These are phyloP conservation scores for Piscicola geometra DNA, from an alignment of 2,888 invertebrate genomes.

Conservation along the genomic window DNA sequence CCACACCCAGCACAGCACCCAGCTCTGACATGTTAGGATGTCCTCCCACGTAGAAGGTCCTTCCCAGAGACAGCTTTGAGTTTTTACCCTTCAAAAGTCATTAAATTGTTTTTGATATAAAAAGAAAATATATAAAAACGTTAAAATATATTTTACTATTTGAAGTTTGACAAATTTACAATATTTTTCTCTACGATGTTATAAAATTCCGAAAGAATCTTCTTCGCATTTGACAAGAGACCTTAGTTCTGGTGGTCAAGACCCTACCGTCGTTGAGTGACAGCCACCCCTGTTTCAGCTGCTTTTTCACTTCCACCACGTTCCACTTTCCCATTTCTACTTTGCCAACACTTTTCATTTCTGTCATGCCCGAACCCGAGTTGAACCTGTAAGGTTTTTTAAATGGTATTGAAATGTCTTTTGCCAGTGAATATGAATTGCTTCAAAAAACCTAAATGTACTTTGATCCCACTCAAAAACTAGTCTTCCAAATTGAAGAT, in stretches of 20 bases:
- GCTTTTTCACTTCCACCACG: slow-evolving; percentile 6
- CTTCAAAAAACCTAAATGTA: too few species aligned
- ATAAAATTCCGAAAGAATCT: too few species aligned
- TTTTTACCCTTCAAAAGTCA: slow-evolving; percentile 69
- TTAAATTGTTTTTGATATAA: too few species aligned
- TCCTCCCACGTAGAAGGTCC: slow-evolving; percentile 87
- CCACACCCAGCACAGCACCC: slow-evolving; percentile 69
- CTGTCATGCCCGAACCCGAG: slow-evolving; percentile 11
- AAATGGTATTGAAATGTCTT: too few species aligned
- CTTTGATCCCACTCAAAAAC: too few species aligned
- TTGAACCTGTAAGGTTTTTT: slow-evolving; percentile 12
- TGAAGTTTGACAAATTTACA: too few species aligned
- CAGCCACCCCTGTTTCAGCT: slow-evolving; percentile 13
- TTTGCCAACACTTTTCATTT: background rate
- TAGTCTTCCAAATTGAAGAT: too few species aligned
- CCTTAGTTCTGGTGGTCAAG: background rate
- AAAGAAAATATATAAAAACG: too few species aligned
- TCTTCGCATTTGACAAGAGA: too few species aligned
- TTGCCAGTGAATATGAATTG: too few species aligned
- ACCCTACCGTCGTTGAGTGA: slow-evolving; percentile 16
- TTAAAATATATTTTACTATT: too few species aligned
- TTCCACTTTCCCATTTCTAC: slow-evolving; percentile 20
- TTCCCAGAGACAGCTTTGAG: slow-evolving; percentile 85
- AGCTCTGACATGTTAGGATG: slow-evolving; percentile 81
- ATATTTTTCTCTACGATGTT: too few species aligned